A percentile compares a stretch with the other conserved stretches of the same genome.
phyloP scores from a whole-genome alignment of 2,797 vertebrate genomes.

The Spinibarbus caldwelli region DNA sequence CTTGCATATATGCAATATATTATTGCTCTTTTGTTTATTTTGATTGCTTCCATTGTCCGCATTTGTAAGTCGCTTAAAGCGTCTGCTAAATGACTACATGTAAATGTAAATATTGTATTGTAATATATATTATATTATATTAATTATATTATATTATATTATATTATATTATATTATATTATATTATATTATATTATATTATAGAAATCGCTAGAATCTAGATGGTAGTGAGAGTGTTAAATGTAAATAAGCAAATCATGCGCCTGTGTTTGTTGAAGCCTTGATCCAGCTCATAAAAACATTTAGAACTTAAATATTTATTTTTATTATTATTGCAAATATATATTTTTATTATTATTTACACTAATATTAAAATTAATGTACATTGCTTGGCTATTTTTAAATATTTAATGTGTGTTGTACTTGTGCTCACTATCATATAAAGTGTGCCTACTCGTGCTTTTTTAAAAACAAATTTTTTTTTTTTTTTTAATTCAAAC shows the following conservation, averaged over 20 bases:
- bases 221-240: conserved; percentile 63
- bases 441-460: neutral
- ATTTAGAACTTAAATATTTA: neutral
- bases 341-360: neutral
- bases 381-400: neutral
- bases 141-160: too few relatives aligned
- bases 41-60: too few relatives aligned
- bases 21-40: too few relatives aligned
- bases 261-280: conserved; percentile 54
- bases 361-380: neutral
- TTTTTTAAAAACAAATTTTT: neutral
- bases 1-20: too few relatives aligned
- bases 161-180: too few relatives aligned
- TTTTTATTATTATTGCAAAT: too few relatives aligned
- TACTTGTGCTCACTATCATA: neutral
- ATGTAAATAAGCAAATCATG: conserved; percentile 60
- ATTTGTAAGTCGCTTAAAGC: too few relatives aligned
- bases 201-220: too few relatives aligned
- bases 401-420: neutral
- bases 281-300: neutral
- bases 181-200: too few relatives aligned
- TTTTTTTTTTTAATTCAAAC: neutral
- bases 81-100: too few relatives aligned
- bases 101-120: too few relatives aligned
- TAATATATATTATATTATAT: too few relatives aligned